phyloP scores from a whole-genome alignment of 2,797 vertebrate genomes.

The Vireo griseus region DNA sequence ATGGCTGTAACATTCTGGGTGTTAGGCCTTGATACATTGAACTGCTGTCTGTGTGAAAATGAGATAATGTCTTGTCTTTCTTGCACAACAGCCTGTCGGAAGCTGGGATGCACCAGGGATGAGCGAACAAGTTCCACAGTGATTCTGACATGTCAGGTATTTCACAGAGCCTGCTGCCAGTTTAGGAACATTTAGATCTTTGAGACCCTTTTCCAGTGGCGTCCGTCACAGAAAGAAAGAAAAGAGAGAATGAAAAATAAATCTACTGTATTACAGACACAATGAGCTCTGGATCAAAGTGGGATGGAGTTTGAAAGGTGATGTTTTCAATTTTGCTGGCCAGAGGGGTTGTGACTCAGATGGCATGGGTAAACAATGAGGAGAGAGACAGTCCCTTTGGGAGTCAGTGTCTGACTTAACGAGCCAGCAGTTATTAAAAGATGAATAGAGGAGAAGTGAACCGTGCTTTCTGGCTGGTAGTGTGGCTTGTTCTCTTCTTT shows the following conservation, averaged over 20 bases:
- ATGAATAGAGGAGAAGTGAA: conserved; percentile 53
- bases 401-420: conserved; percentile 48
- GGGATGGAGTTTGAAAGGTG: conserved; percentile 58
- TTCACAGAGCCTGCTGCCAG: conserved; percentile 11
- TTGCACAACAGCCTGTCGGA: neutral
- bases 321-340: conserved; percentile 59
- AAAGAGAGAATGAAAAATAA: conserved; percentile 51
- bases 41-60: neutral
- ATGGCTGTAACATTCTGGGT: neutral
- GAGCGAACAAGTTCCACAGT: neutral
- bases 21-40: neutral
- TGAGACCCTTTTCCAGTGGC: conserved; percentile 46
- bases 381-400: conserved; percentile 42
- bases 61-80: conserved; percentile 5
- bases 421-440: conserved; percentile 58
- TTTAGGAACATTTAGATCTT: neutral
- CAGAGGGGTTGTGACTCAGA: conserved; percentile 48
- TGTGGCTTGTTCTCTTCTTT: conserved; percentile 21
- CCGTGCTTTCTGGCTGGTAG: conserved; percentile 46
- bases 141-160: conserved; percentile 5
- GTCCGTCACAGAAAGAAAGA: conserved; percentile 15
- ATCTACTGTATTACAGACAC: conserved; percentile 54
- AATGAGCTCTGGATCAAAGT: conserved; percentile 59
- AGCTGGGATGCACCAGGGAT: neutral
- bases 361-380: conserved; percentile 45